Evolutionary conservation across 2,797 vertebrate genomes (phyloP), one percentile per base, ranked within the genome.

Genomic region (Novumbra hubbsi): DNA sequence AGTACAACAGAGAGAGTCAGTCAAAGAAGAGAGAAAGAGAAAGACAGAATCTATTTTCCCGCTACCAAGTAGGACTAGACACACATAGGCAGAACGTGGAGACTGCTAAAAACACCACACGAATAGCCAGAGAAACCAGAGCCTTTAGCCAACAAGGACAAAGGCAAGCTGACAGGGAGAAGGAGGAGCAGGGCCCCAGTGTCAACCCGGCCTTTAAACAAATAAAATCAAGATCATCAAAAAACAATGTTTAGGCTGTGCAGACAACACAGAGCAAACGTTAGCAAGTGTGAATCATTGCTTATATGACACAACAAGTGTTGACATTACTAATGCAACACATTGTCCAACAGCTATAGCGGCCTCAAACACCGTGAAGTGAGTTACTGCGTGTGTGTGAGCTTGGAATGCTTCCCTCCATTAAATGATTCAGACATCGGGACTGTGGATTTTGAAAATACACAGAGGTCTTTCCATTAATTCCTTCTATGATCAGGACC

Each of bases 141-240:
- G 83, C 69, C 65, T 63, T n/a, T 79, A 84, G 73, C 84, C 87
- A 82, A 70, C 75, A 84, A 67, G 76, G 86, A 90, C 83, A 88
- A 90, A 89, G 85, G 81, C 71, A 0, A 73, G 85, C 1, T 88
- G 90, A 86, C 81, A 86, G 86, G 84, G 87, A 78, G 78, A 81
- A 82, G 80, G 81, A 86, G 85, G 71, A 81, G 76, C 85, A 83
- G 71, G 71, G 70, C 75, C 69, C 73, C 86, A 12, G 55, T 74
- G 72, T 71, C 72, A 74, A 67, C 72, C 76, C 69, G 79, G 76
- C 73, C 66, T 77, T 81, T 87, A 77, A 80, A 80, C 64, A 84
- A 87, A 73, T 74, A 81, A 81, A 82, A 65, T 72, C 57, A 67
- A 71, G 4, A 9, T 73, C 68, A 81, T 79, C 71, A 70, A 81